Evolutionary conservation across 2,113 vertebrate genomes (phyloP).

Genomic region (Mus pahari): DNA sequence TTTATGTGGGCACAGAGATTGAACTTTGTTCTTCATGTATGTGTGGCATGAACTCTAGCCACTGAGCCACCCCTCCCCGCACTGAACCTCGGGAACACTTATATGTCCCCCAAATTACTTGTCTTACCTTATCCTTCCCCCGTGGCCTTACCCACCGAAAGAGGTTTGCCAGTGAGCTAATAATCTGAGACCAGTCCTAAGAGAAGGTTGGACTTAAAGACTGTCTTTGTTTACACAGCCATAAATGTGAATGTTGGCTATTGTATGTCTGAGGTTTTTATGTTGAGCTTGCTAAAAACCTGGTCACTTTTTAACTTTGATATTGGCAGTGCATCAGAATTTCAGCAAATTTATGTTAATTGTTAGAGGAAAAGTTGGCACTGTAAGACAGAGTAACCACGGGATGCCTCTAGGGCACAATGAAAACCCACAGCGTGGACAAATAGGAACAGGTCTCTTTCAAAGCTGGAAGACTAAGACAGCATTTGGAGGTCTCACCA

Average conservation of each 20-base stretch:
- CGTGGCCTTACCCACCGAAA: background rate
- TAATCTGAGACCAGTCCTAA: background rate
- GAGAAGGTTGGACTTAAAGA: slow-evolving; percentile 27
- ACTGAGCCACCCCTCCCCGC: background rate
- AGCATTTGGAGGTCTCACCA: background rate
- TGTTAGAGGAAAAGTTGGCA: background rate
- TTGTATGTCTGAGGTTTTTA: background rate
- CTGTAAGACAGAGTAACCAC: background rate
- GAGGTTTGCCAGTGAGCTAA: background rate
- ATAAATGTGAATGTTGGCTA: background rate
- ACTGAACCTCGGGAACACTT: no score
- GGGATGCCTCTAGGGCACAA: no score
- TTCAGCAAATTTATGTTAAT: slow-evolving; percentile 6
- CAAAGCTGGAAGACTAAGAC: background rate
- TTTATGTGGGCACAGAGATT: background rate
- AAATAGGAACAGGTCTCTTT: background rate
- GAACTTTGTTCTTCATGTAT: background rate
- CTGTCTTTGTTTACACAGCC: background rate
- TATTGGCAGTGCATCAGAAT: background rate
- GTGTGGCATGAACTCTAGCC: background rate
- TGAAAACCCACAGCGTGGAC: background rate
- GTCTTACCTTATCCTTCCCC: background rate
- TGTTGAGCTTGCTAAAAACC: slow-evolving; percentile 42
- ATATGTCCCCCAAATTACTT: background rate
- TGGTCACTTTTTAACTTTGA: slow-evolving; percentile 9